phyloP scores from a whole-genome alignment of 2,797 vertebrate genomes.

The Premnoplex brunnescens region DNA sequence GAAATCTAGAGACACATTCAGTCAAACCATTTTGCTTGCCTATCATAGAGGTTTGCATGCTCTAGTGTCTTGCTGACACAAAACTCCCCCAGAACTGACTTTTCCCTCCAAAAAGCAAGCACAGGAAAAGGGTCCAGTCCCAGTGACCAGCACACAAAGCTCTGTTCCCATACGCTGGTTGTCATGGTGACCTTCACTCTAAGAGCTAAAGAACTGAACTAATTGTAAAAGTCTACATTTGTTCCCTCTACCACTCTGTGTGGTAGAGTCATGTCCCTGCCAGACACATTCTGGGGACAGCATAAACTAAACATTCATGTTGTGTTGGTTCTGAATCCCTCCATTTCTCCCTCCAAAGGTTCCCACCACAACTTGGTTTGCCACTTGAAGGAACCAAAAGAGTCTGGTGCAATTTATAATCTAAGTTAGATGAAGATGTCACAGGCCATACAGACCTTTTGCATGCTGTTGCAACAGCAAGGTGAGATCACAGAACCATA shows the following conservation, averaged over 20 bases:
- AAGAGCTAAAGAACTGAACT: not conserved
- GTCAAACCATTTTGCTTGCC: not conserved
- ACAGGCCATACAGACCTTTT: not conserved
- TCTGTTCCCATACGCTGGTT: not conserved
- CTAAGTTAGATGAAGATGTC: not conserved
- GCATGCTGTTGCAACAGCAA: not conserved
- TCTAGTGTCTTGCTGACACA: not conserved
- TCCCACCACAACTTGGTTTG: not conserved
- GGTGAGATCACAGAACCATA: not conserved
- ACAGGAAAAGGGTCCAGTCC: not conserved
- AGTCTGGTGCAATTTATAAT: not conserved
- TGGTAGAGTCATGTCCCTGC: not conserved
- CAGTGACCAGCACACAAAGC: not conserved
- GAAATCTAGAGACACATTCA: not conserved
- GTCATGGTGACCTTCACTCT: not conserved
- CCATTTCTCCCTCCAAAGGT: not conserved
- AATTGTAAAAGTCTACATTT: not conserved
- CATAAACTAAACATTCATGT: fast-evolving
- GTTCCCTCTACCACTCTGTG: not conserved
- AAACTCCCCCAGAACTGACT: not conserved
- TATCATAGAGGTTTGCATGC: not conserved
- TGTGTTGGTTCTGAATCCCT: not conserved
- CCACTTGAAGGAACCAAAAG: not conserved
- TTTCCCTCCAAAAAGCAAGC: not conserved
- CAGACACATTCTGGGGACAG: not conserved